phyloP scores from a whole-genome alignment of 2,113 vertebrate species.

The Alces alces region DNA sequence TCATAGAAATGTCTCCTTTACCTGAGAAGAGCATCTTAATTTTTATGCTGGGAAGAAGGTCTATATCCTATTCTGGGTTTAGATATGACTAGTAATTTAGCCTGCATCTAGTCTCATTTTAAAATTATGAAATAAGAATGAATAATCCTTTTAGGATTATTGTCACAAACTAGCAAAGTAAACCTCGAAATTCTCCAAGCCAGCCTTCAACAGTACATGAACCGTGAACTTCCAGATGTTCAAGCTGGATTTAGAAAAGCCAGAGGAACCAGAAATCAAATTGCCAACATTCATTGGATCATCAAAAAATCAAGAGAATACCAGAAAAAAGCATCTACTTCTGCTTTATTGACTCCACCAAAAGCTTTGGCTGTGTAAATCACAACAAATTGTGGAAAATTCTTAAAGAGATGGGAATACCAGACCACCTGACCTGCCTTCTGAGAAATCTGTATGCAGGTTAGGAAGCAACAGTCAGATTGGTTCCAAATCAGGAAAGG shows the following conservation, averaged over 20 bases:
- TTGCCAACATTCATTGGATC: neutral
- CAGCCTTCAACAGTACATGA: neutral
- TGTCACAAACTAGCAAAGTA: neutral
- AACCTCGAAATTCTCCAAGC: neutral
- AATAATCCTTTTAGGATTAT: neutral
- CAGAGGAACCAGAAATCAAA: neutral
- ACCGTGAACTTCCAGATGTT: neutral
- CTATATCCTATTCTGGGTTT: neutral
- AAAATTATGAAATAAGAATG: neutral
- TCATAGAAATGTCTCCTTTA: neutral
- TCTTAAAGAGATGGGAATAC: neutral
- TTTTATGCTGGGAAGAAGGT: conserved; percentile 17
- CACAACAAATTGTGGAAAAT: neutral
- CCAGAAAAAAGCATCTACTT: neutral
- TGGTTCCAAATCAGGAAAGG: neutral
- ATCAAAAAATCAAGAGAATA: neutral
- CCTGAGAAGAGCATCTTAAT: neutral
- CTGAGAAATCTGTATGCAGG: neutral
- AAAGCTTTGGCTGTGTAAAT: neutral
- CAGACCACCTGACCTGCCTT: neutral
- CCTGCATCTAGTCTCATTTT: neutral
- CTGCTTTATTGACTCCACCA: neutral
- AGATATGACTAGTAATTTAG: neutral
- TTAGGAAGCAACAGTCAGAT: neutral
- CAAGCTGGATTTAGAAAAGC: neutral